Conservation (phyloP, 1,140 invertebrate species). For the Armadillidium nasatum region DNA sequence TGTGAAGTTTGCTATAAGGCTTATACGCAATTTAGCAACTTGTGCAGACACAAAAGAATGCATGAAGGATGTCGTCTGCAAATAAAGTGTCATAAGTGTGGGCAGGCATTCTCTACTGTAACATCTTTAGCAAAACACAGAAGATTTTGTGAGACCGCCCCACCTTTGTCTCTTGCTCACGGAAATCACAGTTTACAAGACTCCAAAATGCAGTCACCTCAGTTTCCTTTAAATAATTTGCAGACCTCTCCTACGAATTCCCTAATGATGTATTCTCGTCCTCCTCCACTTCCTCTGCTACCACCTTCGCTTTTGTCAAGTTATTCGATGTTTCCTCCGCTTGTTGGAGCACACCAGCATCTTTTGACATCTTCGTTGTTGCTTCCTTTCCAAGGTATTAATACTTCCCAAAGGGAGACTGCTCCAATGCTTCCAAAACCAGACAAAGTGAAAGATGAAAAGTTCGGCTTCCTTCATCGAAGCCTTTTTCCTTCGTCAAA, state of each 20-base stretch:
- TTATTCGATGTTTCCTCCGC: slow-evolving; percentile 37
- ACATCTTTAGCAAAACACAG: slow-evolving; percentile 64
- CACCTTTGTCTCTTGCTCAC: slow-evolving; percentile 56
- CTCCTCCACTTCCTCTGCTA: slow-evolving; percentile 36
- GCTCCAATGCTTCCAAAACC: not conserved
- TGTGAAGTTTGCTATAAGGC: slow-evolving; percentile 84
- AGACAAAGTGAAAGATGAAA: not conserved
- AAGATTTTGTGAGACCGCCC: slow-evolving; percentile 60
- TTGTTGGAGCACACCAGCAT: slow-evolving; percentile 38
- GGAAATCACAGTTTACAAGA: slow-evolving; percentile 51
- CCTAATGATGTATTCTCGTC: slow-evolving; percentile 40
- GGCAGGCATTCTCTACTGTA: slow-evolving; percentile 80
- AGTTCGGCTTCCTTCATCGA: not conserved
- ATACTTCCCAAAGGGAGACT: not conserved
- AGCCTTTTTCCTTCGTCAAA: not conserved
- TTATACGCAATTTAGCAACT: slow-evolving; percentile 99
- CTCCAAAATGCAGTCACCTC: slow-evolving; percentile 64
- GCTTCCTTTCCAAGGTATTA: slow-evolving; percentile 32
- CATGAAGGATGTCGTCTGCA: slow-evolving; percentile 84
- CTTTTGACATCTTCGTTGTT: slow-evolving; percentile 40
- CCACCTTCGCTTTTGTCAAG: slow-evolving; percentile 39
- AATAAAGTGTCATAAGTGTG: slow-evolving; percentile 87
- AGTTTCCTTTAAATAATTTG: slow-evolving; percentile 54
- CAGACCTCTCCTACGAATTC: slow-evolving; percentile 49
- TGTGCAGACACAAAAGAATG: slow-evolving; percentile 98